Percentiles rank a stretch among this genome's conserved stretches.
phyloP scores from a whole-genome alignment of 2,797 vertebrate species.

The Microctenopoma lineatum region DNA sequence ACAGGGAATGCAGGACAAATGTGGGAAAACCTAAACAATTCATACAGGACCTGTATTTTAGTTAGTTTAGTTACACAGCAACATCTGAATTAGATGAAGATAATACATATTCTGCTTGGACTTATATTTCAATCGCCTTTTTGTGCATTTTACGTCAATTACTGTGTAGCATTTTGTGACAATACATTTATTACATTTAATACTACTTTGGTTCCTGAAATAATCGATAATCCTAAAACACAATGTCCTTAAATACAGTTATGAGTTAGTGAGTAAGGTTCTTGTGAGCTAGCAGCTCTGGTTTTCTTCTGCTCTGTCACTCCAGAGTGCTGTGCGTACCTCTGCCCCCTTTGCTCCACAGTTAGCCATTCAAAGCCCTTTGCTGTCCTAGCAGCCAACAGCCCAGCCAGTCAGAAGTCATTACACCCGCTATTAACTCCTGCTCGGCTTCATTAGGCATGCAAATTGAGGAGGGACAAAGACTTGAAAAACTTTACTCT shows the following conservation, averaged over 20 bases:
- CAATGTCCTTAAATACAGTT: background rate
- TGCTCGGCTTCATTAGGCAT: constrained; percentile 98
- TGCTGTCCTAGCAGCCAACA: constrained; percentile 67
- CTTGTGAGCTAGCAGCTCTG: constrained; percentile 16
- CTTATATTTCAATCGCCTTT: background rate
- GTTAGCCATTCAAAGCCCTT: constrained; percentile 66
- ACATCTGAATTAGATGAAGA: background rate
- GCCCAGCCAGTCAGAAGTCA: constrained; percentile 98
- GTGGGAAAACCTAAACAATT: background rate
- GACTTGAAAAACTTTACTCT: constrained; percentile 88
- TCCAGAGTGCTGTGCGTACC: constrained; percentile 48
- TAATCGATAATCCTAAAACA: background rate
- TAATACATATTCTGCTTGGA: background rate
- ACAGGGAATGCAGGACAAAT: background rate
- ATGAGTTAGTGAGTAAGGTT: constrained; percentile 15
- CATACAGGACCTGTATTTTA: background rate
- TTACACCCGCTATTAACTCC: constrained; percentile 99
- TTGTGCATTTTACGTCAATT: constrained; percentile 1
- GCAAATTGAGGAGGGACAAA: constrained; percentile 92
- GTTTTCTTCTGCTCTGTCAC: constrained; percentile 33
- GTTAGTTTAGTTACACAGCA: background rate
- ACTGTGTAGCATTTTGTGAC: background rate
- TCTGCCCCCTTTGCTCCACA: constrained; percentile 65
- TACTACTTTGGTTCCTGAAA: background rate
- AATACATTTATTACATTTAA: too few species aligned